Conservation (phyloP, 2,888 invertebrate genomes). For the Scaptodrosophila latifasciaeformis region DNA sequence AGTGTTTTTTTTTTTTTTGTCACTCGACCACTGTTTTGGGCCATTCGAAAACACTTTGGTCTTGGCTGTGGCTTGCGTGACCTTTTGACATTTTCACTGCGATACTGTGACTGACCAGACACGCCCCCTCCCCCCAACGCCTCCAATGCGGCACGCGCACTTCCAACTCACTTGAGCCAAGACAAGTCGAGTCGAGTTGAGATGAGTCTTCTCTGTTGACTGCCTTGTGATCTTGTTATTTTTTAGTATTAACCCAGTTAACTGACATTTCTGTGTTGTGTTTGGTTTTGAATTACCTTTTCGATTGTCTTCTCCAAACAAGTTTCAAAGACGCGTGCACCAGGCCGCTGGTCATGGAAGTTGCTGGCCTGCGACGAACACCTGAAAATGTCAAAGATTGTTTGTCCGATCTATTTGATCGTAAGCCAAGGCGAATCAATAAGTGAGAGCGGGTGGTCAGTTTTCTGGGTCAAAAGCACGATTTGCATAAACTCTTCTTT, state of each 20-base stretch:
- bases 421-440: no score
- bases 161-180: constrained; percentile 1
- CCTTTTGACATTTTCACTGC: constrained; percentile 11
- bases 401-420: no score
- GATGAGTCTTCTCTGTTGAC: neutral
- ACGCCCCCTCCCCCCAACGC: neutral
- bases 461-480: no score
- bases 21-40: neutral
- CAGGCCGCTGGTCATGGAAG: no score
- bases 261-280: no score
- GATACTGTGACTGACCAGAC: neutral
- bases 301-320: neutral
- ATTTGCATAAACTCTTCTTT: no score
- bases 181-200: constrained; percentile 1
- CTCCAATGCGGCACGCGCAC: neutral
- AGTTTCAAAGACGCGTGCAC: neutral
- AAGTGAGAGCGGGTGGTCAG: no score
- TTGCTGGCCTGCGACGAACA: no score
- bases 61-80: constrained; percentile 9
- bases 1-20: neutral
- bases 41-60: constrained; percentile 1
- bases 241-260: neutral
- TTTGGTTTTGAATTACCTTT: neutral
- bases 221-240: no score
- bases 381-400: no score